Conservation (phyloP, 2,797 vertebrate species). For the Sebastes trivittatus region DNA sequence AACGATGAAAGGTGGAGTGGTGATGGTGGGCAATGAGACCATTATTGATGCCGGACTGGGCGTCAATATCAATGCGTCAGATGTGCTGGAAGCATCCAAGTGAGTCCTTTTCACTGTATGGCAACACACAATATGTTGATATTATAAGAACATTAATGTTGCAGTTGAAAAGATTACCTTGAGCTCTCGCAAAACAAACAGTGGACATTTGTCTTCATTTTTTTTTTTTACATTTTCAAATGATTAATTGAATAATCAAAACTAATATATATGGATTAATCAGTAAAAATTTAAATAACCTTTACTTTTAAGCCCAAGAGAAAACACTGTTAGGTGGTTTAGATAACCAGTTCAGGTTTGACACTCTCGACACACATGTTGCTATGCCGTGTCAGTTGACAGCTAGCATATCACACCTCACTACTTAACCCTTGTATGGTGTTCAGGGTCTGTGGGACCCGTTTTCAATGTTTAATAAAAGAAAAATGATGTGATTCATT, state of each 20-base stretch:
- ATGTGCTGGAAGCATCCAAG: slow-evolving; percentile 93
- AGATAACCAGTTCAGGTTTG: not conserved
- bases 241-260: not conserved
- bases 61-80: slow-evolving; percentile 80
- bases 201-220: not conserved
- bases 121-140: not conserved
- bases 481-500: too few species aligned
- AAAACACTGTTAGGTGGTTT: not conserved
- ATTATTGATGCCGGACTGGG: slow-evolving; percentile 71
- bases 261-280: not conserved
- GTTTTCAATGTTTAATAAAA: too few species aligned
- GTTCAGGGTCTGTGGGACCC: too few species aligned
- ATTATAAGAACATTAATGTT: not conserved
- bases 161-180: not conserved
- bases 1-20: slow-evolving; percentile 80
- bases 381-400: not conserved
- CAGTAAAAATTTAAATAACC: not conserved
- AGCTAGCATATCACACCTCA: not conserved
- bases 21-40: slow-evolving; percentile 90
- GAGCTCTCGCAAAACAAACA: not conserved
- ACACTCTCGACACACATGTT: not conserved
- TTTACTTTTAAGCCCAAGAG: not conserved
- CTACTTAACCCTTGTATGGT: not conserved
- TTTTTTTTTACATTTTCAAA: not conserved
- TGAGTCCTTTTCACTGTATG: slow-evolving; percentile 60